These are phyloP conservation scores for Candoia aspera DNA, from an alignment of 2,113 vertebrate species.

Conservation along the genomic window DNA sequence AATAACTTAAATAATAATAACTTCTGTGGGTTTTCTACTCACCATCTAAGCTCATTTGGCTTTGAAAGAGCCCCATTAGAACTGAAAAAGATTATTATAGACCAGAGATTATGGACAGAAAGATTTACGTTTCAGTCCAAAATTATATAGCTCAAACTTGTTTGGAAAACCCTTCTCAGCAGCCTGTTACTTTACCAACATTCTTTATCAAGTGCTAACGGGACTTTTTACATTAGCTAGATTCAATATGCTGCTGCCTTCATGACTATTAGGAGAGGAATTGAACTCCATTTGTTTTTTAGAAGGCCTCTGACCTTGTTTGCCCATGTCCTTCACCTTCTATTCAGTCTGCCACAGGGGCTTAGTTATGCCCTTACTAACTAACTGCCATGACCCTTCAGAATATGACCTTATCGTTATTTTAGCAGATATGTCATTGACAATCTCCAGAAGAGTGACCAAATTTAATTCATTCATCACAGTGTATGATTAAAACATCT, in stretches of 20 bases:
- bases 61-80: not conserved
- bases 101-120: not conserved
- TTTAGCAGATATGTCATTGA: not conserved
- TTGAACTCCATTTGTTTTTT: not conserved
- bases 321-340: not conserved
- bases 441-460: not conserved
- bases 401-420: not conserved
- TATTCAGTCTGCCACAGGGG: not conserved
- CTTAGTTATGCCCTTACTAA: not conserved
- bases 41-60: not conserved
- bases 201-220: not conserved
- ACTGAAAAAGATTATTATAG: not conserved
- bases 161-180: not conserved
- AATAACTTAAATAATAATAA: not conserved
- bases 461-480: not conserved
- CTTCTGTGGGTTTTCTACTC: not conserved
- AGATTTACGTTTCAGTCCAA: not conserved
- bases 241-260: not conserved
- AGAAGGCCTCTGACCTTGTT: not conserved
- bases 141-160: not conserved
- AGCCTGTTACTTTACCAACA: not conserved
- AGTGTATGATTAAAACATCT: not conserved
- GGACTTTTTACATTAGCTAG: not conserved
- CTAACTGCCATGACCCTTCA: not conserved
- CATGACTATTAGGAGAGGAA: not conserved